These are phyloP conservation scores for Carassius auratus DNA, from an alignment of 2,113 vertebrate species.

Conservation along the genomic window DNA sequence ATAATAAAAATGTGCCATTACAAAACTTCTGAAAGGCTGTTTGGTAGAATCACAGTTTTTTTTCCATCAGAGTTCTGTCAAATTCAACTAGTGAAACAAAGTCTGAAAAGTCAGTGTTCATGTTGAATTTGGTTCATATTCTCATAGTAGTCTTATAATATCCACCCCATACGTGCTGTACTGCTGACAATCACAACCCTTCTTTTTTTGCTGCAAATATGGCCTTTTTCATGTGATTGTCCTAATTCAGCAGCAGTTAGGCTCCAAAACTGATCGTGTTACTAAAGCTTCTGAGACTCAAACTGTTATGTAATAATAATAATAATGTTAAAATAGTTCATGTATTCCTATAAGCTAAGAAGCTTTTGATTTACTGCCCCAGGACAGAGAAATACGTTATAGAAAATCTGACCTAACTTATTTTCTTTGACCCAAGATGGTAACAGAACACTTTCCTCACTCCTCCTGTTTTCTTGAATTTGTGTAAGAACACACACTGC, in stretches of 20 bases:
- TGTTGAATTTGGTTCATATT: background rate
- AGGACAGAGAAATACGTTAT: background rate
- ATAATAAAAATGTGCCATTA: background rate
- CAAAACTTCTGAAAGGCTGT: background rate
- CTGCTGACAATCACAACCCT: too few relatives aligned
- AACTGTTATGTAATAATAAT: too few relatives aligned
- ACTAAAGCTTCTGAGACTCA: background rate
- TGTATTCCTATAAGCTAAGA: background rate
- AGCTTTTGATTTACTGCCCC: too few relatives aligned
- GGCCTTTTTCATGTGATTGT: background rate
- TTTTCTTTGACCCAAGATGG: constrained; percentile 2
- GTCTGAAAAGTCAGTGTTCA: background rate
- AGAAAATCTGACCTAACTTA: constrained; percentile 7
- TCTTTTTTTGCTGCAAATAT: background rate
- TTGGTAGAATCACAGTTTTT: background rate
- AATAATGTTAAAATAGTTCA: too few relatives aligned
- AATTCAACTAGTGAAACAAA: background rate
- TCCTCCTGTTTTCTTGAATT: constrained; percentile 17
- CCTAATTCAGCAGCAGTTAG: background rate
- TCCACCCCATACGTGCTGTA: too few relatives aligned
- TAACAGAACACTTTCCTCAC: constrained; percentile 1
- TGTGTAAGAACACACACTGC: constrained; percentile 8
- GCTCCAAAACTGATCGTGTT: background rate
- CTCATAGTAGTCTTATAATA: background rate
- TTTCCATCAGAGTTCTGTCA: background rate